Conservation (phyloP, 1,140 invertebrate species). For the Apis florea region DNA sequence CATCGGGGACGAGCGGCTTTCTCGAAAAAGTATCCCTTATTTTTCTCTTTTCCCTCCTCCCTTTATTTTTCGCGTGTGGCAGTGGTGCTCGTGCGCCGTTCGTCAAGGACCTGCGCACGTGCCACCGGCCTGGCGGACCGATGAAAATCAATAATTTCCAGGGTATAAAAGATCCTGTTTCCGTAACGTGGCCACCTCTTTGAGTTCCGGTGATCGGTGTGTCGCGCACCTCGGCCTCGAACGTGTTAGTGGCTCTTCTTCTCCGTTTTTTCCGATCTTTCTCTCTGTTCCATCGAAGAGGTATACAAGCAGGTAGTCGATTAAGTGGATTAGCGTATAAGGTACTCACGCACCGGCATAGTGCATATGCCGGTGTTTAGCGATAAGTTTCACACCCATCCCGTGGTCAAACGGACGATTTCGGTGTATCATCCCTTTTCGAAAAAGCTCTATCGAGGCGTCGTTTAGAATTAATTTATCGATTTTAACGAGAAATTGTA, state of each 20-base stretch:
- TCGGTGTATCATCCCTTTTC: slow-evolving; percentile 8
- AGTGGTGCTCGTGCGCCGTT: slow-evolving; percentile 41
- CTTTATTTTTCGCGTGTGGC: not conserved
- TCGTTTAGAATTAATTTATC: not conserved
- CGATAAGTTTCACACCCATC: slow-evolving; percentile 31
- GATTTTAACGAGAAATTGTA: not conserved
- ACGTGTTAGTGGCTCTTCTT: slow-evolving; percentile 57
- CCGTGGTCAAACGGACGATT: slow-evolving; percentile 45
- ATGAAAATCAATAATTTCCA: slow-evolving; percentile 69
- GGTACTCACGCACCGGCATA: slow-evolving; percentile 31
- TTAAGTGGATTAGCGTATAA: slow-evolving; percentile 57
- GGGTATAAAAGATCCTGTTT: slow-evolving; percentile 67
- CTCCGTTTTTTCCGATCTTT: slow-evolving; percentile 49
- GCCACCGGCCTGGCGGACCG: slow-evolving; percentile 36
- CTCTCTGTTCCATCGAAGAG: slow-evolving; percentile 53
- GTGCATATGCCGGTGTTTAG: slow-evolving; percentile 37
- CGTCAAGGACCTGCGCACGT: slow-evolving; percentile 58
- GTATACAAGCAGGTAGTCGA: slow-evolving; percentile 51
- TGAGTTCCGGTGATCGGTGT: slow-evolving; percentile 62
- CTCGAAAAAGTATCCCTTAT: not conserved
- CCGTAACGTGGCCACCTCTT: slow-evolving; percentile 54
- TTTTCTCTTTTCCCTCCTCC: not conserved
- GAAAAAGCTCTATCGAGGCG: not conserved
- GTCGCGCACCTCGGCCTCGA: slow-evolving; percentile 50
- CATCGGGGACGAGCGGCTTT: not conserved